Evolutionary conservation across 30 jellyfish, hydroid and myxozoan species (phyloP).

Genomic region (Chrysaora quinquecirrha): DNA sequence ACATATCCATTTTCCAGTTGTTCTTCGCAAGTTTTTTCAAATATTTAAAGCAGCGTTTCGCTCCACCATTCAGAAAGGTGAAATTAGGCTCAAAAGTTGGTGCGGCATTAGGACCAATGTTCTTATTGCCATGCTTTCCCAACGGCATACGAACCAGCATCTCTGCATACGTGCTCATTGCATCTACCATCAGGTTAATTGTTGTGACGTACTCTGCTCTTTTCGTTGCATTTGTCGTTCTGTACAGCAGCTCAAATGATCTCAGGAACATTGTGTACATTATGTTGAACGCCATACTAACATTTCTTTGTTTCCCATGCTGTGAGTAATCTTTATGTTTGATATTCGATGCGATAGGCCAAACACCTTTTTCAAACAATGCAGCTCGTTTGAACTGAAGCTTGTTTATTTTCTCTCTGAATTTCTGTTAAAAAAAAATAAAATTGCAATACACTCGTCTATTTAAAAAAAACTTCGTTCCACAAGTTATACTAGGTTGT

Average conservation of each 20-base stretch:
- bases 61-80: background rate
- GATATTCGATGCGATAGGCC: constrained; percentile 34
- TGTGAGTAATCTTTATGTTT: constrained; percentile 8
- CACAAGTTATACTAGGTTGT: background rate
- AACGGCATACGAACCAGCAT: constrained; percentile 36
- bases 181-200: constrained; percentile 4
- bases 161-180: background rate
- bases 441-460: background rate
- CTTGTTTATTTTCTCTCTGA: background rate
- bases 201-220: background rate
- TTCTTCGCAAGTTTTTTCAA: background rate
- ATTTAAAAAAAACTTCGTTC: background rate
- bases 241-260: background rate
- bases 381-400: background rate
- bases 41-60: background rate
- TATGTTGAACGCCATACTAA: constrained; percentile 25
- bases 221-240: background rate
- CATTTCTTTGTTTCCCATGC: constrained; percentile 6
- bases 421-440: background rate
- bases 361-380: constrained; percentile 20
- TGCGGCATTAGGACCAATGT: constrained; percentile 28
- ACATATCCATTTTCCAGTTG: constrained; percentile 3
- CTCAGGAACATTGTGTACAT: constrained; percentile 27
- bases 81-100: constrained; percentile 38
- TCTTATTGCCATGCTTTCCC: background rate